These are phyloP conservation scores for Tachysurus fulvidraco DNA, from an alignment of 2,113 vertebrate species.

Conservation along the genomic window DNA sequence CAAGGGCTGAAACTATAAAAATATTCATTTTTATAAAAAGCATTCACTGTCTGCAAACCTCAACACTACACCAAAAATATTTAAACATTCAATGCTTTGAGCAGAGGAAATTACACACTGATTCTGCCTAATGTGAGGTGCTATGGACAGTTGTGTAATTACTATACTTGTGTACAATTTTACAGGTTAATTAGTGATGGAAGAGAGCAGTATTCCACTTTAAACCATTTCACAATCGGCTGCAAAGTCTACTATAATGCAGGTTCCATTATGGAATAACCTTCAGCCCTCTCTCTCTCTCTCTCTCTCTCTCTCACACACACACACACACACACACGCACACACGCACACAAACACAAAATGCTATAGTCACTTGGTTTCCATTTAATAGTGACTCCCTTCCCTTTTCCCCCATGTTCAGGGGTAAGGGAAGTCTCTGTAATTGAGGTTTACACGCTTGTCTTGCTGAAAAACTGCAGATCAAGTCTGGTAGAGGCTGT, in stretches of 20 bases:
- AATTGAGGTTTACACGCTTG: conserved; percentile 77
- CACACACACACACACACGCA: conserved; percentile 4
- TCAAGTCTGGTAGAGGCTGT: conserved; percentile 69
- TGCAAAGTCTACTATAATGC: neutral
- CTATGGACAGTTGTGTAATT: neutral
- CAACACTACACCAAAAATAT: neutral
- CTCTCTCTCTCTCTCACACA: conserved; percentile 1
- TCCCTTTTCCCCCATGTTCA: conserved; percentile 38
- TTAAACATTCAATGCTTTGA: neutral
- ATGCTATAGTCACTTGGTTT: conserved; percentile 19
- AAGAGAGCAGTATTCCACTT: conserved; percentile 2
- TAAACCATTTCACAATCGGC: conserved; percentile 32
- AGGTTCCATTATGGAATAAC: conserved; percentile 28
- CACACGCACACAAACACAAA: conserved; percentile 24
- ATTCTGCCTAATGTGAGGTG: neutral
- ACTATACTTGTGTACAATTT: conserved; percentile 11
- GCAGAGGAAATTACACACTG: neutral
- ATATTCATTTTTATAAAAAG: neutral
- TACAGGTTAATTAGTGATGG: neutral
- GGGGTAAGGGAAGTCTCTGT: conserved; percentile 65
- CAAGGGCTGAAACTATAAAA: neutral
- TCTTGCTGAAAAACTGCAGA: conserved; percentile 78
- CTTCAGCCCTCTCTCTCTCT: conserved; percentile 19
- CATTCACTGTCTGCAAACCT: neutral
- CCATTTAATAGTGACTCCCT: conserved; percentile 39